phyloP scores from a whole-genome alignment of 2,888 invertebrate species.

The Trissolcus brochymenae region DNA sequence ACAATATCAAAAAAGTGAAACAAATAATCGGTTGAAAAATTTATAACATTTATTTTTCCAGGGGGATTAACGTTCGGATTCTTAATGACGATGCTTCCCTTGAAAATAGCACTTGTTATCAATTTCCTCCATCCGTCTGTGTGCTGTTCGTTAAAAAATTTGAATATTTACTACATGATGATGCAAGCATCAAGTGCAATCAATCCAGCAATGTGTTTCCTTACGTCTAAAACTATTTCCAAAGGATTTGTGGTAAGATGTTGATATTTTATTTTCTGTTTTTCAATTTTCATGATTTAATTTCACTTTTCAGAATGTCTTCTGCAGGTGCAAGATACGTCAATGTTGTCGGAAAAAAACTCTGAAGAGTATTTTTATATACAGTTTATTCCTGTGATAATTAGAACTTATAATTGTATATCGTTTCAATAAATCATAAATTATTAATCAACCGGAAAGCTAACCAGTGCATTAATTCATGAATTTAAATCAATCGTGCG shows the following conservation, averaged over 20 bases:
- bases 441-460: constrained; percentile 3
- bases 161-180: constrained; percentile 63
- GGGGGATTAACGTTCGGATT: constrained; percentile 63
- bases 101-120: constrained; percentile 63
- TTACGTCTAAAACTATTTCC: constrained; percentile 56
- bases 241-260: constrained; percentile 52
- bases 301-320: constrained; percentile 21
- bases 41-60: constrained; percentile 33
- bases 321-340: neutral
- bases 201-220: constrained; percentile 62
- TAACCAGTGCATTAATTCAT: too few relatives aligned
- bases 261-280: neutral
- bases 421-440: neutral
- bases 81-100: constrained; percentile 65
- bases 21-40: too few relatives aligned
- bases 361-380: neutral
- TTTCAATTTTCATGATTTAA: neutral
- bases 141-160: constrained; percentile 60
- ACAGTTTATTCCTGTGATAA: neutral
- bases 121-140: constrained; percentile 60
- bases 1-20: too few relatives aligned
- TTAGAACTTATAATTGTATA: too few relatives aligned
- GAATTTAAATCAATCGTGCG: too few relatives aligned
- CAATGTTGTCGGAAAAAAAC: constrained; percentile 13
- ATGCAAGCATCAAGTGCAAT: constrained; percentile 63